Conservation (phyloP, 2,797 vertebrate species). For the Lates japonicus region DNA sequence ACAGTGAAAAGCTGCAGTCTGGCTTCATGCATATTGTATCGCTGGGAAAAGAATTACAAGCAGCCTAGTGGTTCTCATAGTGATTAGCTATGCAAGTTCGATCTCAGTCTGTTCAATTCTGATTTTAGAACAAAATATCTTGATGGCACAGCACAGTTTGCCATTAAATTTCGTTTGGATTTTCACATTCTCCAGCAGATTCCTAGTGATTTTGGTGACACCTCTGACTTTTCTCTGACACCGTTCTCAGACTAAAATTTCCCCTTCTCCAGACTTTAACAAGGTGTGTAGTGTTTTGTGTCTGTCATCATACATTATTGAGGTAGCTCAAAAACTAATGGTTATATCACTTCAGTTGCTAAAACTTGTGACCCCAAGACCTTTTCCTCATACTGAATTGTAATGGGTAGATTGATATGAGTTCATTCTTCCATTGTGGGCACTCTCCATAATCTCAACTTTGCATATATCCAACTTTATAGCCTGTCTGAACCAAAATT, state of each 20-base stretch:
- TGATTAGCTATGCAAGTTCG: conserved; percentile 59
- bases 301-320: neutral
- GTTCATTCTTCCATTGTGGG: neutral
- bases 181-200: neutral
- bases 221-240: neutral
- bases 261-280: neutral
- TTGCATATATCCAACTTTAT: neutral
- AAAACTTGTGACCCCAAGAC: neutral
- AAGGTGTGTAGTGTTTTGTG: neutral
- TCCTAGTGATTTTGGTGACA: neutral
- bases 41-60: conserved; percentile 65
- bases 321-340: neutral
- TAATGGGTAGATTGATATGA: neutral
- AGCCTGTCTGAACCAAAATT: neutral
- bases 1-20: conserved; percentile 68
- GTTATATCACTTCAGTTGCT: no score
- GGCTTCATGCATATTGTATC: conserved; percentile 80
- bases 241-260: neutral
- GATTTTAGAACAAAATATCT: conserved; percentile 2
- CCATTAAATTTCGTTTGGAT: neutral
- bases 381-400: neutral
- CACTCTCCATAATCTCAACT: neutral
- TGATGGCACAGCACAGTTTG: neutral
- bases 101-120: conserved; percentile 8
- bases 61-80: conserved; percentile 60